phyloP scores from a whole-genome alignment of 2,797 vertebrate species.

The Mionectes olivaceus region DNA sequence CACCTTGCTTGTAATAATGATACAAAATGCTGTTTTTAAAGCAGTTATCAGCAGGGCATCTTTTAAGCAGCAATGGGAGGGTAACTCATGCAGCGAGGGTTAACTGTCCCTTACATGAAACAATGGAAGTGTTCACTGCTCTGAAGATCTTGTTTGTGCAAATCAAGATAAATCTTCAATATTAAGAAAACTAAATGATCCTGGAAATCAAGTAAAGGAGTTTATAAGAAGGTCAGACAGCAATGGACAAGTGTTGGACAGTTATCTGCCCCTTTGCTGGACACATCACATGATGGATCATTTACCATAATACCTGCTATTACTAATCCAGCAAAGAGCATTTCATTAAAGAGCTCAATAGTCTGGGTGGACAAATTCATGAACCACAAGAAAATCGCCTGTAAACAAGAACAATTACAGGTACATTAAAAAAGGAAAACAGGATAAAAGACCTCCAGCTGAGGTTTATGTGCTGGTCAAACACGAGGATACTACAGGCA shows the following conservation, averaged over 20 bases:
- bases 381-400: constrained; percentile 15
- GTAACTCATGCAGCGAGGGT: constrained; percentile 45
- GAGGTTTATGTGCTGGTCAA: not conserved
- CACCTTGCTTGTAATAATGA: constrained; percentile 30
- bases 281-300: not conserved
- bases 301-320: constrained; percentile 16
- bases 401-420: constrained; percentile 38
- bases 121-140: not conserved
- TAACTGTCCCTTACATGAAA: constrained; percentile 43
- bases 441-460: not conserved
- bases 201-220: not conserved
- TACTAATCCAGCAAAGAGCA: constrained; percentile 37
- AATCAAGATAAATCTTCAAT: constrained; percentile 47
- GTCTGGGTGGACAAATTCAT: not conserved
- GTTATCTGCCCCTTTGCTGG: not conserved
- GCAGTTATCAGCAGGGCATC: constrained; percentile 42
- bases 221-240: constrained; percentile 9
- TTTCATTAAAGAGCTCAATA: constrained; percentile 37
- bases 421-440: not conserved
- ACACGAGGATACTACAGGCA: not conserved
- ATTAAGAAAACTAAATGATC: constrained; percentile 46
- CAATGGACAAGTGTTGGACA: not conserved
- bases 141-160: constrained; percentile 34
- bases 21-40: constrained; percentile 40
- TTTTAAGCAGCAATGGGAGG: constrained; percentile 23